Base-by-base conservation (phyloP, 2,113 vertebrate species). In the Pyxicephalus adspersus region DNA sequence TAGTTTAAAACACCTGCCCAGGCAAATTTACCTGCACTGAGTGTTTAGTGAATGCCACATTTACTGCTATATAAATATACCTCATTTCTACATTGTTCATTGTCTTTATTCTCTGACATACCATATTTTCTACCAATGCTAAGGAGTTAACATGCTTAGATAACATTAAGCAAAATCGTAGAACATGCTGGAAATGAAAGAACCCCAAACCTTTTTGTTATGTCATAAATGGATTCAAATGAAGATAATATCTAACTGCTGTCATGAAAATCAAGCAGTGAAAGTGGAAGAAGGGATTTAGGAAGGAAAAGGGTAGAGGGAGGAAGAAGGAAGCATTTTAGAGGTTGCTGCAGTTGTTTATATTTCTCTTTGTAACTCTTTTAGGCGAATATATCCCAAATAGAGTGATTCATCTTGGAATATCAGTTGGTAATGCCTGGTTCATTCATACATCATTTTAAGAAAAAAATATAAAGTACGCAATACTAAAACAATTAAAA, bases 171-270 rank as follows among this genome's bases (percentile, higher is more conserved):
- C 16, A 54, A 15, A 29, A 29, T 54, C 25, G 57, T 63, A 64
- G 52, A 31, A 58, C 79, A 81, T 81, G 79, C 79, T 81, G 50
- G 25, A 26, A 81, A 81, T 81, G 78, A 80, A 64, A 50, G 54
- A 80, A 63, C 34, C 67, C 61, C 34, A 31, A 23, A 34, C 28
- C n/a, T 81, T 65, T 81, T 28, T 52, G 58, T 9, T 34, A 38
- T 52, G 50, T 81, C 29, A 31, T 26, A n/a, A 52, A 73, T 81
- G 79, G 22, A 4, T 81, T 57, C 76, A 73, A 66, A 83, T 76
- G 73, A 58, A 20, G 20, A 45, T 38, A 68, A 7, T 45, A n/a
- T 34, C 58, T 38, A 72, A 34, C 23, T 55, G 63, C 16, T 38
- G 22, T 7, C 25, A 67, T 71, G 67, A 79, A 72, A 26, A 23